Percentiles rank a stretch among this genome's conserved stretches.
These are phyloP conservation scores for Tachuris rubrigastra DNA, from an alignment of 2,113 vertebrate genomes.

Conservation along the genomic window DNA sequence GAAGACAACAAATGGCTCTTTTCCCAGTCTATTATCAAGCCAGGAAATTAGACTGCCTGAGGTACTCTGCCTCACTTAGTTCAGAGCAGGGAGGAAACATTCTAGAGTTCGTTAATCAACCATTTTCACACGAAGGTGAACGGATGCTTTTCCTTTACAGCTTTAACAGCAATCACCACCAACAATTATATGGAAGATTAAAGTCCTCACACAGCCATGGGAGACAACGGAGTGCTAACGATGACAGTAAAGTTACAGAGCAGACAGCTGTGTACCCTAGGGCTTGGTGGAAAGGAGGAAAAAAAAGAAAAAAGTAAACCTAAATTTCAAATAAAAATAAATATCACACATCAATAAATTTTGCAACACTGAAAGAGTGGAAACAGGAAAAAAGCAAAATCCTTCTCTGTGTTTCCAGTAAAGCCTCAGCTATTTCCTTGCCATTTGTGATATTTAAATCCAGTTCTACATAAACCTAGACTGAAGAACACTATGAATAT, in stretches of 20 bases:
- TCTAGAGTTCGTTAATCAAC: not conserved
- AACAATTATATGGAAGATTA: conserved; percentile 10
- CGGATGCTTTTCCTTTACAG: conserved; percentile 34
- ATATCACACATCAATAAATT: not conserved
- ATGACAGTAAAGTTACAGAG: not conserved
- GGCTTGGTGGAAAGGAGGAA: rapidly evolving
- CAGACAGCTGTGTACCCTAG: not conserved
- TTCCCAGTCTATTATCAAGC: conserved; percentile 63
- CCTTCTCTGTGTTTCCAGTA: not conserved
- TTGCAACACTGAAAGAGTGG: not conserved
- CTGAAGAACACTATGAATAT: not conserved
- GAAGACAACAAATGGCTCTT: conserved; percentile 61
- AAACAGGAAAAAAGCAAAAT: not conserved
- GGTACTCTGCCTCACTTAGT: conserved; percentile 29
- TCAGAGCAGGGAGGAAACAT: conserved; percentile 17
- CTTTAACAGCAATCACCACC: not conserved
- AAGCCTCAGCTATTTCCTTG: not conserved
- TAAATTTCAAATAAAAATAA: not conserved
- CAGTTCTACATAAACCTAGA: not conserved
- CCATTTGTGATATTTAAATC: not conserved
- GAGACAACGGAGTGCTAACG: not conserved
- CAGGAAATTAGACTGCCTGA: conserved; percentile 62
- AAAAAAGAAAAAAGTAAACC: not conserved
- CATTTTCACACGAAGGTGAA: conserved; percentile 36
- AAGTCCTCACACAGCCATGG: not conserved